Evolutionary conservation across 2,113 vertebrate genomes (phyloP).

Genomic region (Paraplagusia blochii): DNA sequence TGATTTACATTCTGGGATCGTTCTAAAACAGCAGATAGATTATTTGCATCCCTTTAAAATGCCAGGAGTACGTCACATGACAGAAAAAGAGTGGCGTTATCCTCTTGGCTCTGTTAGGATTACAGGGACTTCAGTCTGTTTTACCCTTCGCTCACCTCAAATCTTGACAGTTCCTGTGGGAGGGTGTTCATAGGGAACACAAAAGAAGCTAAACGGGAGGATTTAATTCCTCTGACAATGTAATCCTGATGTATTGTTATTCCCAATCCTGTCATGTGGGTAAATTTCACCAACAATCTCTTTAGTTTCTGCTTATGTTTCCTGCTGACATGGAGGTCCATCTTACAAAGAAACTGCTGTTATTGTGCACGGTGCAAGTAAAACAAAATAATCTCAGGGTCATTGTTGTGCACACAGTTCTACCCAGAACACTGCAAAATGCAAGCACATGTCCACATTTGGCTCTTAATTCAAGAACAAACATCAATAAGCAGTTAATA

Average conservation of each 20-base stretch:
- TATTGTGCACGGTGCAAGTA: too few relatives aligned
- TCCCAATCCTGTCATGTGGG: background rate
- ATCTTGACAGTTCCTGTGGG: background rate
- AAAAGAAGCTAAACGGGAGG: background rate
- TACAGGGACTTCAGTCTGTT: conserved; percentile 1
- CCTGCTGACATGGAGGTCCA: too few relatives aligned
- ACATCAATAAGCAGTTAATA: too few relatives aligned
- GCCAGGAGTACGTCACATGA: background rate
- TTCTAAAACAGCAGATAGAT: background rate
- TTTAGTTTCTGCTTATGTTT: too few relatives aligned
- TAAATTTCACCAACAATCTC: too few relatives aligned
- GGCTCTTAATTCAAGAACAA: too few relatives aligned
- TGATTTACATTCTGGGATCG: background rate
- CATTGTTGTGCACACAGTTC: too few relatives aligned
- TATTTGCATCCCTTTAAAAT: background rate
- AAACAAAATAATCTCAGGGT: too few relatives aligned
- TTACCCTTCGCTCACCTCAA: background rate
- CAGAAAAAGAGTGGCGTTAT: background rate
- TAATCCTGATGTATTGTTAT: background rate
- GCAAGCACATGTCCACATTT: too few relatives aligned
- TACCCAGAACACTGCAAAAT: too few relatives aligned
- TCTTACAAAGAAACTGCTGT: too few relatives aligned
- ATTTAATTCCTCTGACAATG: background rate
- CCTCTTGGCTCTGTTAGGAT: conserved; percentile 4
- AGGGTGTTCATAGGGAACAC: background rate